Evolutionary conservation across 1,140 invertebrate species (phyloP).

Genomic region (Drosophila leontia): DNA sequence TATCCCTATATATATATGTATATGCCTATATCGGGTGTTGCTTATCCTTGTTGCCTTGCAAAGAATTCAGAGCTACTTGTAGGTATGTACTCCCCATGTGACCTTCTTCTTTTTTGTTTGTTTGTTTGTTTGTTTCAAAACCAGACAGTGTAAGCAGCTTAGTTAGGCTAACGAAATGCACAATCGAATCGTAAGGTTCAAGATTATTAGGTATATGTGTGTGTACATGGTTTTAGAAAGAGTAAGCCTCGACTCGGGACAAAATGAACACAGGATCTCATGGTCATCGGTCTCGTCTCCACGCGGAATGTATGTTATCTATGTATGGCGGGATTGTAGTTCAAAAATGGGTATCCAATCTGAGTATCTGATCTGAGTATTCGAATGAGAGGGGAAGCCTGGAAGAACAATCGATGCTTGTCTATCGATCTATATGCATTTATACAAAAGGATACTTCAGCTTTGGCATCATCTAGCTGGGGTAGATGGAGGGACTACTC

Average conservation of each 20-base stretch:
- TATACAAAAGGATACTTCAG: slow-evolving; percentile 36
- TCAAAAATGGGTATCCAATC: slow-evolving; percentile 1
- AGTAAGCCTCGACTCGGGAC: slow-evolving; percentile 29
- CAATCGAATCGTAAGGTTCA: slow-evolving; percentile 39
- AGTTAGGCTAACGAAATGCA: slow-evolving; percentile 42
- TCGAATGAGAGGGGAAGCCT: slow-evolving; percentile 33
- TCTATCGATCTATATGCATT: slow-evolving; percentile 27
- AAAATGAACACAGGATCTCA: slow-evolving; percentile 34
- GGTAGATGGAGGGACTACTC: slow-evolving; percentile 44
- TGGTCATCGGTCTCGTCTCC: slow-evolving; percentile 1
- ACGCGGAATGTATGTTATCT: neutral
- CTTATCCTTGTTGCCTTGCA: slow-evolving; percentile 46
- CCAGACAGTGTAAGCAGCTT: slow-evolving; percentile 54
- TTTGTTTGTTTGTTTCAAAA: slow-evolving; percentile 10
- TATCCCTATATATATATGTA: neutral
- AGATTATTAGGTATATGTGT: slow-evolving; percentile 11
- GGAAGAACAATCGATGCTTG: slow-evolving; percentile 62
- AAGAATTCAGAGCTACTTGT: slow-evolving; percentile 60
- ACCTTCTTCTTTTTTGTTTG: slow-evolving; percentile 43
- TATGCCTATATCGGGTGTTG: slow-evolving; percentile 14
- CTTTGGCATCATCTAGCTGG: slow-evolving; percentile 32
- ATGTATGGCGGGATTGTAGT: slow-evolving; percentile 7
- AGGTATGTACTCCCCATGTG: slow-evolving; percentile 61
- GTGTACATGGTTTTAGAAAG: slow-evolving; percentile 22
- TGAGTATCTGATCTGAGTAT: slow-evolving; percentile 13